Base-by-base conservation (phyloP, 2,797 vertebrate species). In the Alfaro cultratus region DNA sequence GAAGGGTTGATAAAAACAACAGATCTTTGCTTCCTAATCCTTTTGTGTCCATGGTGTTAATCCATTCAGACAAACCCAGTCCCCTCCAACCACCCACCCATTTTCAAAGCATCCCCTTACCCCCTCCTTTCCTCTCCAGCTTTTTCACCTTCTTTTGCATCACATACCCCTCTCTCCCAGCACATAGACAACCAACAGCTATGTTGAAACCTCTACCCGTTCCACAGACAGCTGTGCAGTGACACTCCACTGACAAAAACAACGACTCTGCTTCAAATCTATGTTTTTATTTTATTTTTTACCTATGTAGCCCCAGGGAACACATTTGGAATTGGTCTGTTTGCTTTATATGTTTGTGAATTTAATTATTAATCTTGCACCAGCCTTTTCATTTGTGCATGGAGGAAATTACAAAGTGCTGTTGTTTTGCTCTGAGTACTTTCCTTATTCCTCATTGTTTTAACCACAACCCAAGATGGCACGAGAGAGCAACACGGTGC, bases 1-100 rank as follows among this genome's bases (percentile, higher is more conserved):
- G 94, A 89, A 91, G 78, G 79, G 91, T 89, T 93, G 86, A 95
- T 92, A 87, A 86, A 95, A 89, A 95, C 80, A 95, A 95, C 93
- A 95, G 91, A 95, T 92, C 90, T 83, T 81, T 88, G 83, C 80
- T 88, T 83, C 87, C 83, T 93, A 94, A 95, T 96, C 94, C 92
- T 92, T 96, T 95, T 96, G 95, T 96, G 93, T 94, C 68, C 77
- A 83, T 82, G 72, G 92, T 91, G 90, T 93, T 95, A 95, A 96
- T 95, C 94, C 92, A 85, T 67, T 83, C 86, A 68, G 80, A 85
- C 85, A 84, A 88, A 80, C 80, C 79, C 85, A 73, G 51, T 51
- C 53, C 29, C 68, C 78, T 60, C 75, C 41, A 75, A 31, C 6
- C 8, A 26, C 74, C 84, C 82, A 79, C 74, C 81, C 80, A 43